These are phyloP conservation scores for Caenorhabditis imperialis DNA, from an alignment of 2,888 invertebrate species.

Conservation along the genomic window DNA sequence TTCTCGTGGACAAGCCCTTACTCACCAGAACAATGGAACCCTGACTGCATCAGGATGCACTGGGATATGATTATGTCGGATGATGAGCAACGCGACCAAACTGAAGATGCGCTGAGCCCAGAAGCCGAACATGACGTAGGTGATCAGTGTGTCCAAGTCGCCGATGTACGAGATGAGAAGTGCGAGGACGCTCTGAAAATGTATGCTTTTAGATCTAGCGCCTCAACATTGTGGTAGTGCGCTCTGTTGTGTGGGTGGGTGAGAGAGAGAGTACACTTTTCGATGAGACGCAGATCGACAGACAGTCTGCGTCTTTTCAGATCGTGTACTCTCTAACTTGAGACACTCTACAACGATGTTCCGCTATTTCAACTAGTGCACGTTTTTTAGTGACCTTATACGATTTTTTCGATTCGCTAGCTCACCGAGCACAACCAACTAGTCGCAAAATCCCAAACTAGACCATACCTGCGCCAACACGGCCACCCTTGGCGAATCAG, in stretches of 20 bases:
- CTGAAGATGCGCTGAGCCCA: constrained; percentile 78
- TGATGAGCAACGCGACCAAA: constrained; percentile 72
- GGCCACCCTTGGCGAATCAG: constrained; percentile 74
- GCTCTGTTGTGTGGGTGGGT: too few species aligned
- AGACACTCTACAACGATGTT: too few species aligned
- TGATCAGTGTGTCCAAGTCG: constrained; percentile 75
- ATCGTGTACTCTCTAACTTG: too few species aligned
- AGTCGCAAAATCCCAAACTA: not conserved
- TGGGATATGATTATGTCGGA: constrained; percentile 72
- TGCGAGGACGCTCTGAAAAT: constrained; percentile 72
- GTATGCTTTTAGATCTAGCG: too few species aligned
- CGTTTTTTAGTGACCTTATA: too few species aligned
- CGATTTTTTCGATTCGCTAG: too few species aligned
- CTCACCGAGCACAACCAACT: not conserved
- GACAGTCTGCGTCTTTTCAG: too few species aligned
- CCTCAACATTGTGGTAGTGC: too few species aligned
- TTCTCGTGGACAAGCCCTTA: too few species aligned
- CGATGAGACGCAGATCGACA: too few species aligned
- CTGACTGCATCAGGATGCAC: constrained; percentile 76
- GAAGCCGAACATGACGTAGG: constrained; percentile 77
- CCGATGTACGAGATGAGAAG: constrained; percentile 74
- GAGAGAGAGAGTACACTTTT: too few species aligned
- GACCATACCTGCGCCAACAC: constrained; percentile 72
- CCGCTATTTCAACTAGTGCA: too few species aligned
- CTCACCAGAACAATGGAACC: constrained; percentile 69